Evolutionary conservation across 2,113 vertebrate genomes (phyloP), one percentile per base, ranked within the genome.

Genomic region (Pimephales promelas): DNA sequence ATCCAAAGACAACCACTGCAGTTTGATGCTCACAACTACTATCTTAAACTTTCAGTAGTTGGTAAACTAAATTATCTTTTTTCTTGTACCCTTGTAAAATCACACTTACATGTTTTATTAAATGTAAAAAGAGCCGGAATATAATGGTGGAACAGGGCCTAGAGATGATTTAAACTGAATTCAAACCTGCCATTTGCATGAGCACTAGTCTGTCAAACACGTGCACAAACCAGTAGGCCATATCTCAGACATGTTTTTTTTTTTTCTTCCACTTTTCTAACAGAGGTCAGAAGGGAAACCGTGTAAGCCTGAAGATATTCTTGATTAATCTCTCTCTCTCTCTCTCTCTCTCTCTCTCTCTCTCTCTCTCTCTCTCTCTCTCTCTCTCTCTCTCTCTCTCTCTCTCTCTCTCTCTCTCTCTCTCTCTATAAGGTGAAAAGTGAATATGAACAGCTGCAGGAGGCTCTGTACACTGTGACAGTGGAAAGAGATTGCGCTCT

Each of bases 401-500:
- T 62, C 71, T 40, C 11, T 34, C 64, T 45, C 81, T 18, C 24
- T 22, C 61, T 26, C 40, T 24, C 52, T 62, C 40, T 45, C 64
- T 8, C 49, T 62, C 26, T 64, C 54, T 54, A 28, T 34, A 88
- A 98, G 97, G 95, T 98, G 91, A 97, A 95, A 91, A 90, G 91
- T 89, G 96, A 97, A 88, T 93, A 96, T 97, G 97, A 93, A 81
- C 90, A 91, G 71, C 95, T 95, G 87, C 90, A 91, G 91, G 94
- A 93, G 92, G 84, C 86, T 86, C 95, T 96, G 79, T 86, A 93
- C 80, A 83, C 91, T 91, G 95, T 97, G 95, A 97, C 95, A 91
- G 87, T 93, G 87, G 95, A 96, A 88, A 94, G 95, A 91, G 93
- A 96, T 94, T 95, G 94, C 94, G 96, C 96, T 87, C 87, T 95